Evolutionary conservation across 1,140 invertebrate species (phyloP).

Genomic region (Lethrus apterus): DNA sequence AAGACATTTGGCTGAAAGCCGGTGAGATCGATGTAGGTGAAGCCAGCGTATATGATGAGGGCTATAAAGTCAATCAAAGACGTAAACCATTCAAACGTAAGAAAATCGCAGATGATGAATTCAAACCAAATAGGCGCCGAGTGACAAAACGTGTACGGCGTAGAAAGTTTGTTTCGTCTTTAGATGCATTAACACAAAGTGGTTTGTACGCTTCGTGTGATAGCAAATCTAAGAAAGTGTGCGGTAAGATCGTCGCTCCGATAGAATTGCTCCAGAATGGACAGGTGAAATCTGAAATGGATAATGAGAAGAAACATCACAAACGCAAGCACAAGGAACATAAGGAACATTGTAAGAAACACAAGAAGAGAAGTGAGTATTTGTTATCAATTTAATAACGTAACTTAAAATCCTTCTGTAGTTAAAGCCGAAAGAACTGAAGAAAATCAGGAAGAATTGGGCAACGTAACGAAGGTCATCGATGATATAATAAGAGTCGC

Average conservation of each 20-base stretch:
- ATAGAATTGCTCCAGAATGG: slow-evolving; percentile 17
- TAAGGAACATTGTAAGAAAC: slow-evolving; percentile 22
- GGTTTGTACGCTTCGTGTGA: slow-evolving; percentile 25
- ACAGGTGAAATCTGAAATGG: slow-evolving; percentile 2
- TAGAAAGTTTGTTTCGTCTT: slow-evolving; percentile 2
- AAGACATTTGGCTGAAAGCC: slow-evolving; percentile 76
- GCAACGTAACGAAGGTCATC: slow-evolving; percentile 19
- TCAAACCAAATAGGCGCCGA: background rate
- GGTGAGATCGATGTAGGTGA: slow-evolving; percentile 61
- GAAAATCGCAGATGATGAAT: slow-evolving; percentile 14
- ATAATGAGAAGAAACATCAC: slow-evolving; percentile 18
- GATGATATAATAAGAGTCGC: slow-evolving; percentile 33
- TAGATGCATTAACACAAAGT: slow-evolving; percentile 21
- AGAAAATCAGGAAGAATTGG: slow-evolving; percentile 20
- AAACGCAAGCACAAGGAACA: slow-evolving; percentile 25
- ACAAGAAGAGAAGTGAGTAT: slow-evolving; percentile 23
- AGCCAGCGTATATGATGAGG: slow-evolving; percentile 47
- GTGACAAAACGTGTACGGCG: slow-evolving; percentile 2
- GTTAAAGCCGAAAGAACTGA: background rate
- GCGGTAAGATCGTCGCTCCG: slow-evolving; percentile 33
- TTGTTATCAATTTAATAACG: slow-evolving; percentile 1
- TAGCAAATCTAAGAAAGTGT: slow-evolving; percentile 33
- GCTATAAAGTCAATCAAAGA: slow-evolving; percentile 44
- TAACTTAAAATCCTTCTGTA: slow-evolving; percentile 1
- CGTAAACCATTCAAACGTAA: slow-evolving; percentile 21